Conservation (phyloP, 2,888 invertebrate genomes). For the Epiblema foenella region DNA sequence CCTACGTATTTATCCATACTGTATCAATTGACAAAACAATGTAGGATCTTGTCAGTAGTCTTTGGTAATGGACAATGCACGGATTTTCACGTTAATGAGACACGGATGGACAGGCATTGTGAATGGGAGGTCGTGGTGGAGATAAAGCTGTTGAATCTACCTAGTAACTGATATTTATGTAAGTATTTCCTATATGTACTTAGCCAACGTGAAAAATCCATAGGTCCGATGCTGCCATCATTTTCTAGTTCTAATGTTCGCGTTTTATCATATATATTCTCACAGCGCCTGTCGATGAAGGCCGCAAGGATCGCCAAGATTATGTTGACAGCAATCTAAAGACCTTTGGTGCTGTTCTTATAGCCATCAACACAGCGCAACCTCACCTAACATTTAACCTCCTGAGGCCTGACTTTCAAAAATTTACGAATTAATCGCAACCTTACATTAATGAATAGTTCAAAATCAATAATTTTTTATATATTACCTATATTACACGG, state of each 20-base stretch:
- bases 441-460: too few relatives aligned
- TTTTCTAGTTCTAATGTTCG: neutral
- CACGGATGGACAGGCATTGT: constrained; percentile 50
- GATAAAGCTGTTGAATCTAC: constrained; percentile 26
- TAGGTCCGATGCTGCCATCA: neutral
- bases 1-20: constrained; percentile 2
- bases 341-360: too few relatives aligned
- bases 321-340: too few relatives aligned
- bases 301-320: too few relatives aligned
- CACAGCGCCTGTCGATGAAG: neutral
- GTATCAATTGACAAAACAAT: constrained; percentile 38
- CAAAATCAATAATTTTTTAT: too few relatives aligned
- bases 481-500: too few relatives aligned
- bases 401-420: too few relatives aligned
- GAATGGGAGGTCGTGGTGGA: constrained; percentile 51
- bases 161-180: neutral
- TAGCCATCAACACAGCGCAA: too few relatives aligned
- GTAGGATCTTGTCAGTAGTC: constrained; percentile 29
- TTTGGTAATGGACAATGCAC: constrained; percentile 54
- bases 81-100: constrained; percentile 52
- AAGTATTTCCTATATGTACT: too few relatives aligned
- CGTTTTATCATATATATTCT: too few relatives aligned
- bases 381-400: neutral
- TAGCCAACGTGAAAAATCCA: too few relatives aligned
- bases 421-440: too few relatives aligned